These are phyloP conservation scores for Arion vulgaris DNA, from an alignment of 1,140 invertebrate genomes.

Conservation along the genomic window DNA sequence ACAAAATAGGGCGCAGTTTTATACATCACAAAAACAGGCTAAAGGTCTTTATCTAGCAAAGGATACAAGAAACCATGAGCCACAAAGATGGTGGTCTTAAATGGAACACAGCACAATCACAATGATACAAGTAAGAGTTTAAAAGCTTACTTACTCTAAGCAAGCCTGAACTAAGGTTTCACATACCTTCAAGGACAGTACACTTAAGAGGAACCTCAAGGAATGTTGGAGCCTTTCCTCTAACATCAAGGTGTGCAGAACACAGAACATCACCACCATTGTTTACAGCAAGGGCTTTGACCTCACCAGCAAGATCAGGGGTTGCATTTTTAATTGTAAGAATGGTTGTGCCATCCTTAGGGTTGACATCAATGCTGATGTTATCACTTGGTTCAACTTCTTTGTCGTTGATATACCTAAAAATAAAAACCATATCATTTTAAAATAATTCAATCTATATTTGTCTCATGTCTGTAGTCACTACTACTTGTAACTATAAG, in stretches of 20 bases:
- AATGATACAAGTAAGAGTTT: no score
- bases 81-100: no score
- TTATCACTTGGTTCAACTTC: constrained; percentile 63
- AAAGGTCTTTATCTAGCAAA: no score
- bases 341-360: constrained; percentile 58
- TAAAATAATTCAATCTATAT: no score
- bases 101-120: no score
- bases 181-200: constrained; percentile 68
- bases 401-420: constrained; percentile 68
- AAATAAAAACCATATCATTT: constrained; percentile 7
- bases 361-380: constrained; percentile 60
- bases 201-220: constrained; percentile 69
- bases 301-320: constrained; percentile 59
- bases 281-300: constrained; percentile 68
- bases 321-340: constrained; percentile 61
- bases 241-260: constrained; percentile 63
- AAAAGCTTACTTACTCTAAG: no score
- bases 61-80: no score
- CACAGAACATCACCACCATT: constrained; percentile 65
- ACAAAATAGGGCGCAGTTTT: no score
- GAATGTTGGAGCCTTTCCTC: constrained; percentile 68
- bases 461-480: no score
- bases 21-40: no score
- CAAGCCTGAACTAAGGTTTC: no score
- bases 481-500: no score